phyloP scores from a whole-genome alignment of 2,113 vertebrate species.

The Cichladusa arquata region DNA sequence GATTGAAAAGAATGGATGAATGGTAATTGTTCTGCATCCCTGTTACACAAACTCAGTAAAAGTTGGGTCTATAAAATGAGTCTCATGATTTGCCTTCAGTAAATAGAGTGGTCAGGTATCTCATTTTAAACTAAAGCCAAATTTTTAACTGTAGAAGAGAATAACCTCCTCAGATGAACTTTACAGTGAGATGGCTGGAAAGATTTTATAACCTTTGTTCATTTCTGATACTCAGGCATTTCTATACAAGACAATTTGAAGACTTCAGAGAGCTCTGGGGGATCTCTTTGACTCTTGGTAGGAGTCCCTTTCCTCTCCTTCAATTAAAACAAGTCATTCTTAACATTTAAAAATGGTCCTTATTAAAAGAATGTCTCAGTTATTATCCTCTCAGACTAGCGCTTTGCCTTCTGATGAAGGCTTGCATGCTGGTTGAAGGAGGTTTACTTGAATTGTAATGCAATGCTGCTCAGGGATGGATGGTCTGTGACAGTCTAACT shows the following conservation, averaged over 20 bases:
- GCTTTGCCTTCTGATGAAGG: slow-evolving; percentile 6
- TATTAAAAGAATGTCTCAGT: slow-evolving; percentile 42
- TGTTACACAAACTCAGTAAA: slow-evolving; percentile 11
- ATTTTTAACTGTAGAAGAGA: not conserved
- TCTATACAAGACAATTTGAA: not conserved
- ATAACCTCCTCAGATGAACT: not conserved
- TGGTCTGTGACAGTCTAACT: not conserved
- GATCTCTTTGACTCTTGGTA: slow-evolving; percentile 36
- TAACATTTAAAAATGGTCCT: slow-evolving; percentile 36
- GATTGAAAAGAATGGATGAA: slow-evolving; percentile 57
- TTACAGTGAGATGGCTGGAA: not conserved
- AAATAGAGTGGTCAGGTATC: not conserved
- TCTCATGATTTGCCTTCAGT: not conserved
- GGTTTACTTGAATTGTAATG: slow-evolving; percentile 9
- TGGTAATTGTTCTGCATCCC: slow-evolving; percentile 53
- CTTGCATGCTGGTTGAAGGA: slow-evolving; percentile 22
- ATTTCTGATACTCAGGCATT: not conserved
- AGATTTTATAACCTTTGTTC: not conserved
- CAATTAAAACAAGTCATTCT: slow-evolving; percentile 54
- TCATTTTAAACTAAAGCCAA: not conserved
- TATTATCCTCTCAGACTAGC: slow-evolving; percentile 49
- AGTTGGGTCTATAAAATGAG: not conserved
- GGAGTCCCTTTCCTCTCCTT: slow-evolving; percentile 46
- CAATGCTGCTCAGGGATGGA: not conserved
- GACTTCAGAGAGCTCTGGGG: not conserved